Evolutionary conservation across 2,888 invertebrate genomes (phyloP), one percentile per base, ranked within the genome.

Genomic region (Eubasilissa splendida): DNA sequence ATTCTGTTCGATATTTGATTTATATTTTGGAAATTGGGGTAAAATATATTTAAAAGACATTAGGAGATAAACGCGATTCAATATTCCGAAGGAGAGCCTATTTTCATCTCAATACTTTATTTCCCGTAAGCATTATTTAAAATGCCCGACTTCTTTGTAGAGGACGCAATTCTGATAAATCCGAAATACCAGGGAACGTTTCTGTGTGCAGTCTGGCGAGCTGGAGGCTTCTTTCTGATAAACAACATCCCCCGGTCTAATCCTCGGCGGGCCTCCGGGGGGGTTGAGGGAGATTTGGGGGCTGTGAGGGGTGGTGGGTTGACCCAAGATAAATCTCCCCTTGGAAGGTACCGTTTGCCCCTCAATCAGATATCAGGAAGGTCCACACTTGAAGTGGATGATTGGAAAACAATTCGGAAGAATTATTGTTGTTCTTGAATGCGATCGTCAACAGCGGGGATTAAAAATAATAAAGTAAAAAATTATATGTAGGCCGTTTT

Each of bases 171-270:
- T 50, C 9, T 68, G 33, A 68, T 68, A 68, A 68, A 52, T 52
- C 52, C 50, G 4, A 68, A 68, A 68, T 52, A 52, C 68, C 50
- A 10, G 22, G 10, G 50, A 68, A 50, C 68, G 50, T n/a, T 68
- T 68, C 9, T 50, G 68, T 52, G 68, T 50, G 68, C 50, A 50
- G 68, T 68, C 50, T 68, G 14, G 50, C 68, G 33, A 10, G 52
- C n/a, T 68, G 42, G 68, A 4, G 68, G 68, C 52, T 33, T 58
- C 58, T 58, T 58, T 50, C 68, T 68, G 68, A 68, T 68, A 68
- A 68, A 68, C 68, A 68, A 68, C 68, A 63, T 63, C 31, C 63
- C 63, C 11, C 31, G 22, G 50, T 68, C 52, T 68, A 68, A 68
- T 68, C 68, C 68, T 12, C 10, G 52, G 68, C n/a, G 9, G 42